Conservation (phyloP, 2,113 vertebrate species). For the Leucosticte australis region DNA sequence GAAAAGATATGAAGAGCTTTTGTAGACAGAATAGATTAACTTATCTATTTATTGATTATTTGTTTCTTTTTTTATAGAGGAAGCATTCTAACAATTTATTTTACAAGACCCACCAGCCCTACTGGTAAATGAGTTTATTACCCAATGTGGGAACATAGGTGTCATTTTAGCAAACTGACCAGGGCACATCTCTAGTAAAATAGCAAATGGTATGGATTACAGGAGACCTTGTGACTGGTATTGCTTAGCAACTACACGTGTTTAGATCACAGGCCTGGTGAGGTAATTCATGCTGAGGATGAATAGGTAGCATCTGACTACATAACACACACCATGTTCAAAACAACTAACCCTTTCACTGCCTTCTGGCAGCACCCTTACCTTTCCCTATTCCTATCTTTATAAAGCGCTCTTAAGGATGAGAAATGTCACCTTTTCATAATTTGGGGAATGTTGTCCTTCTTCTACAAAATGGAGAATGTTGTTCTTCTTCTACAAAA, state of each 20-base stretch:
- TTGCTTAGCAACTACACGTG: conserved; percentile 10
- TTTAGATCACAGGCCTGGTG: conserved; percentile 14
- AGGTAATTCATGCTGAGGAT: neutral
- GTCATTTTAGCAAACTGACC: neutral
- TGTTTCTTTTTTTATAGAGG: neutral
- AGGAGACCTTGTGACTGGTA: neutral
- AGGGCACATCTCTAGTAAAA: neutral
- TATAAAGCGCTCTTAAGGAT: neutral
- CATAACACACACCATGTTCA: neutral
- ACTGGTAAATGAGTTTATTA: neutral
- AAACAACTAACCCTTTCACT: neutral
- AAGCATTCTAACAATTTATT: neutral
- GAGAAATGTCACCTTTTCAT: neutral
- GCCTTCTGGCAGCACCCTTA: neutral
- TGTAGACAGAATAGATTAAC: neutral
- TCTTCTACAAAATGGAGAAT: neutral
- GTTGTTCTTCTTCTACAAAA: neutral
- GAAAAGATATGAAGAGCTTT: neutral
- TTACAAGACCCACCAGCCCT: neutral
- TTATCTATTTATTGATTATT: neutral
- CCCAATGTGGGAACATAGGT: neutral
- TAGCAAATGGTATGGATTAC: neutral
- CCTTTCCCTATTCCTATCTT: neutral
- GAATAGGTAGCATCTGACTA: neutral
- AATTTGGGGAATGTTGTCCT: neutral